phyloP scores from a whole-genome alignment of 2,888 invertebrate genomes.

The Coleophora flavipennella region DNA sequence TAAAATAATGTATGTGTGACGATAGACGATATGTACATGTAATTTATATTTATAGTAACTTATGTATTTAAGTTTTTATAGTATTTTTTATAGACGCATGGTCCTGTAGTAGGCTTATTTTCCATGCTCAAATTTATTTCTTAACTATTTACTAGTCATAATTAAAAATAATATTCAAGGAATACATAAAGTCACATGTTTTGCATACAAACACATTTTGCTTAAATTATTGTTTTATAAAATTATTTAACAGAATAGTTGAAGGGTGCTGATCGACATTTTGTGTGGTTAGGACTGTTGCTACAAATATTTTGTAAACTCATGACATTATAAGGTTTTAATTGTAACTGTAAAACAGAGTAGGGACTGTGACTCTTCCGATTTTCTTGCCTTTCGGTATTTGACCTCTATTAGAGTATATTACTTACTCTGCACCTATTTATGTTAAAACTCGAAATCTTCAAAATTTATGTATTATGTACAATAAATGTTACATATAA shows the following conservation, averaged over 20 bases:
- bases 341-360: constrained; percentile 25
- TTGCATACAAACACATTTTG: constrained; percentile 35
- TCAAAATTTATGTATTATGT: constrained; percentile 30
- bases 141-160: constrained; percentile 71
- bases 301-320: constrained; percentile 42
- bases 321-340: constrained; percentile 49
- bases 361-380: constrained; percentile 51
- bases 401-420: constrained; percentile 30
- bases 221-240: constrained; percentile 38
- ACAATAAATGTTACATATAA: too few relatives aligned
- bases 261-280: constrained; percentile 51
- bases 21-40: constrained; percentile 43
- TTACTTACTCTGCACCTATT: constrained; percentile 31
- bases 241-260: constrained; percentile 11
- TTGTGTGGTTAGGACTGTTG: constrained; percentile 34
- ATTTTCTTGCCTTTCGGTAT: constrained; percentile 53
- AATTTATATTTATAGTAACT: constrained; percentile 55
- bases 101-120: constrained; percentile 62
- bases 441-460: constrained; percentile 21
- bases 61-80: constrained; percentile 49
- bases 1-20: constrained; percentile 32
- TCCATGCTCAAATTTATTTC: constrained; percentile 70
- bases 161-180: constrained; percentile 52
- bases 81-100: constrained; percentile 67
- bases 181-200: constrained; percentile 37